phyloP scores from a whole-genome alignment of 2,113 vertebrate species.

The Poeciliopsis retropinna region DNA sequence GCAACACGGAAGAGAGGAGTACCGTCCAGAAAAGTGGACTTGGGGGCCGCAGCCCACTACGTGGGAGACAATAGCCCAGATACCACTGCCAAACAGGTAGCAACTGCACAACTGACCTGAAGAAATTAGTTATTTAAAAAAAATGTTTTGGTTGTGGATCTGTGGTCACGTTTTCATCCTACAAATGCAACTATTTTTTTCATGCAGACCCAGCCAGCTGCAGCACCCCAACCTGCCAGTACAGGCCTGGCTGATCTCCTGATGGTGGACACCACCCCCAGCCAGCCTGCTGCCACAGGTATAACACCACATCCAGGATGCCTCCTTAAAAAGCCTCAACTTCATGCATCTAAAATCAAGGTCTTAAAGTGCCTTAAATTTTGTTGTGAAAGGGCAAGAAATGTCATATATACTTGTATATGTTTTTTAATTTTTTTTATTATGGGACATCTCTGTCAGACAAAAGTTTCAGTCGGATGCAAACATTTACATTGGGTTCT shows the following conservation, averaged over 20 bases:
- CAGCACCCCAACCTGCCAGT: conserved; percentile 80
- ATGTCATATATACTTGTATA: too few species aligned
- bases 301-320: background rate
- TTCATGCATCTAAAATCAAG: too few species aligned
- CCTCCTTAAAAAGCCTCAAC: too few species aligned
- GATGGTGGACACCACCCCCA: conserved; percentile 82
- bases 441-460: too few species aligned
- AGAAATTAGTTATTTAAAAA: background rate
- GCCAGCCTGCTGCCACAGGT: conserved; percentile 81
- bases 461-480: too few species aligned
- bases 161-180: background rate
- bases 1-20: conserved; percentile 92
- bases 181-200: conserved; percentile 4
- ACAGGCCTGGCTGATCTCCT: conserved; percentile 87
- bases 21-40: conserved; percentile 93
- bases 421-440: too few species aligned
- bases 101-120: background rate
- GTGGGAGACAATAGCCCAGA: conserved; percentile 87
- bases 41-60: conserved; percentile 95
- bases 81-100: conserved; percentile 83
- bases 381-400: too few species aligned
- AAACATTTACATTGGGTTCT: too few species aligned
- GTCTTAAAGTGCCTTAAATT: too few species aligned
- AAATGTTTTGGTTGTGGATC: background rate
- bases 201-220: conserved; percentile 62